A percentile compares a stretch with the other conserved stretches of the same genome.
Conservation (phyloP, 1,140 invertebrate species). For the Orius insidiosus region DNA sequence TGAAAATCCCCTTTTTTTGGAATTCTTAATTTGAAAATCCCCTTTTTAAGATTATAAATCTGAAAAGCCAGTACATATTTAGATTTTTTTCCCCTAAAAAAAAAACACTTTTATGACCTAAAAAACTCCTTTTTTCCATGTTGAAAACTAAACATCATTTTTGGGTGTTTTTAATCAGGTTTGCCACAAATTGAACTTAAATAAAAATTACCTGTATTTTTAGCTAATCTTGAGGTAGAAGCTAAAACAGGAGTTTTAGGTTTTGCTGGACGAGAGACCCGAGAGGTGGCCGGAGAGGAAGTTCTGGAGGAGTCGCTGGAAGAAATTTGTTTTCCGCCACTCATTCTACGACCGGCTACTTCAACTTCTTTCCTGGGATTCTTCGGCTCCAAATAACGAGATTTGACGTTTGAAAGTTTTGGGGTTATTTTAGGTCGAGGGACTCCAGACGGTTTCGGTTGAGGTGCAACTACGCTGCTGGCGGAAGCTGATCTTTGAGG, state of each 20-base stretch:
- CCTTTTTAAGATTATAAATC: no score
- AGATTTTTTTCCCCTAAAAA: no score
- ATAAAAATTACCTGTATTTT: no score
- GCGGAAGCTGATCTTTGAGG: neutral
- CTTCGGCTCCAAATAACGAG: slow-evolving; percentile 36
- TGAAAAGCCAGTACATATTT: no score
- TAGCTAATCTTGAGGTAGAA: no score
- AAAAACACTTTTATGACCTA: no score
- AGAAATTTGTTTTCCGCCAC: slow-evolving; percentile 28
- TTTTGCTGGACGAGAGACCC: slow-evolving; percentile 20
- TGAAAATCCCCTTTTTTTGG: no score
- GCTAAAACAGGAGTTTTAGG: slow-evolving; percentile 11
- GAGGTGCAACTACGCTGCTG: neutral
- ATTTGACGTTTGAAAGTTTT: slow-evolving; percentile 28
- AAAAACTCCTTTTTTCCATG: no score
- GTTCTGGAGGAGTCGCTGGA: slow-evolving; percentile 44
- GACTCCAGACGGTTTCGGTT: neutral
- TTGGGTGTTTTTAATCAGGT: no score
- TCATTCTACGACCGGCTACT: slow-evolving; percentile 18
- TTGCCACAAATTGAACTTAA: no score
- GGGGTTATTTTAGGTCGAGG: neutral
- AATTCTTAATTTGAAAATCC: no score
- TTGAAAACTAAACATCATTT: no score
- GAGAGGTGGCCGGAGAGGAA: slow-evolving; percentile 44
- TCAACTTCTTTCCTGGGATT: slow-evolving; percentile 9